Evolutionary conservation across 2,797 vertebrate species (phyloP), one percentile per base, ranked within the genome.

Genomic region (Melanotaenia boesemani): DNA sequence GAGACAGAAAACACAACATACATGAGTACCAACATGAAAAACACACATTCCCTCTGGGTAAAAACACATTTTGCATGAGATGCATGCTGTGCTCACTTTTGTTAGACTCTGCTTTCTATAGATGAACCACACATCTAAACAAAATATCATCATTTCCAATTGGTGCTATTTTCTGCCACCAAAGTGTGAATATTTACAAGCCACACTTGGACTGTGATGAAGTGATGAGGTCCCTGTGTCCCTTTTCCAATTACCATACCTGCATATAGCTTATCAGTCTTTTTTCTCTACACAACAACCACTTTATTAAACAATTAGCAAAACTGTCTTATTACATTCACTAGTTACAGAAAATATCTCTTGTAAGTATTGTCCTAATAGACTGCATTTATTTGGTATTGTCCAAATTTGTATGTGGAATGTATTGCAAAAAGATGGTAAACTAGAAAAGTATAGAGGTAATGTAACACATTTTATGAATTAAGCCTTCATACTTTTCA

Each of bases 161-260:
- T 63, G 55, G 64, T 9, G 30, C 67, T 59, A 68, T 83, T 81
- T 80, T 30, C 20, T 78, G 63, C 24, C 37, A 46, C 50, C 48
- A 64, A 71, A 30, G 76, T 89, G 88, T 76, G 81, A 92, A 85
- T 81, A 81, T 82, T 80, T 83, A 84, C 85, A 76, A 77, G 77
- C 57, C 36, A 62, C 44, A 70, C 52, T 39, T 70, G 57, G 41
- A 76, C n/a, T 70, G 30, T 74, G 76, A 87, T 70, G 62, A 65
- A 72, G 56, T 61, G 80, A 81, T 82, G 37, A 60, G 58, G 70
- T 93, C 88, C 86, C 90, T 82, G 55, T 70, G 84, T 87, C 86
- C 87, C 90, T 74, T 79, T 77, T 87, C 80, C 70, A 90, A 93
- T 91, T 88, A 87, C 58, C n/a, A 57, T 50, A 26, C 63, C 70